A percentile compares a stretch with the other conserved stretches of the same genome.
Conservation (phyloP, 2,113 vertebrate genomes). For the Pimephales promelas region DNA sequence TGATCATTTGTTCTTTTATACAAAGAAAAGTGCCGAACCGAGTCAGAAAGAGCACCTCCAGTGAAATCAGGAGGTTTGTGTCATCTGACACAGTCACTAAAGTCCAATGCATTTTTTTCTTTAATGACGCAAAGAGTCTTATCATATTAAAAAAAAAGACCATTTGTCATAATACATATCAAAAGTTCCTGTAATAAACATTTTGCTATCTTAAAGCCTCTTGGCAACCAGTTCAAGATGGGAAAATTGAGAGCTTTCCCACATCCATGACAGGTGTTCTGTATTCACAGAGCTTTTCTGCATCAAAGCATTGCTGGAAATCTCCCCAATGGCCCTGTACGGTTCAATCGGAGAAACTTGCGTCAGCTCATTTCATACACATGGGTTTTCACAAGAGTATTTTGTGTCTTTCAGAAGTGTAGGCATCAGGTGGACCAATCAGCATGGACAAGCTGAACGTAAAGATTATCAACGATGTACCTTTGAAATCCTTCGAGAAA, state of each 20-base stretch:
- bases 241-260: conserved; percentile 2
- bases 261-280: conserved; percentile 4
- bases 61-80: conserved; percentile 30
- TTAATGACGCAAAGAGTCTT: not conserved
- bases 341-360: conserved; percentile 17
- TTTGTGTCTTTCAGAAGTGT: conserved; percentile 9
- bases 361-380: conserved; percentile 23
- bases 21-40: conserved; percentile 34
- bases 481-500: conserved; percentile 38
- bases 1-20: conserved; percentile 40
- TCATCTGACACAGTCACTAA: conserved; percentile 5
- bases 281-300: conserved; percentile 36
- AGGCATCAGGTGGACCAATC: conserved; percentile 12
- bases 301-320: conserved; percentile 4
- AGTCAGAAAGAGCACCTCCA: conserved; percentile 17
- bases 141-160: not conserved
- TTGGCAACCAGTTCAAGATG: not conserved
- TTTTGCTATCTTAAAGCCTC: conserved; percentile 5
- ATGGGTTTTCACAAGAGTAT: not conserved
- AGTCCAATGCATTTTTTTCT: not conserved
- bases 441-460: not conserved
- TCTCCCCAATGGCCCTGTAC: not conserved
- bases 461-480: not conserved
- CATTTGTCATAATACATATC: not conserved
- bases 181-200: not conserved